Percentiles rank a stretch among this genome's conserved stretches.
Conservation (phyloP, 1,140 invertebrate species). For the Homalodisca vitripennis region DNA sequence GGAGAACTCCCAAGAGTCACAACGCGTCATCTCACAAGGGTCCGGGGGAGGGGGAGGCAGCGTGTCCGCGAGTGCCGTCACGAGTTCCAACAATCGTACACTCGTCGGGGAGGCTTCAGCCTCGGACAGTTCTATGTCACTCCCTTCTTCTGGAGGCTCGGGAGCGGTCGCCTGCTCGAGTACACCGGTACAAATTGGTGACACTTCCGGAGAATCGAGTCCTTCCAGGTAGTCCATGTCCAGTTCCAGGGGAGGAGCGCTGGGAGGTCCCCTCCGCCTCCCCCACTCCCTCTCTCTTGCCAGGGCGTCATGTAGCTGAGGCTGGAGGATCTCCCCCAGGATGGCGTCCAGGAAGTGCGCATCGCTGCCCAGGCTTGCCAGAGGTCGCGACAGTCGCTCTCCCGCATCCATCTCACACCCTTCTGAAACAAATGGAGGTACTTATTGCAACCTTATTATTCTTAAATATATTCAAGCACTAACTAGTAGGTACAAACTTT, state of each 20-base stretch:
- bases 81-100: slow-evolving; percentile 4
- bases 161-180: not conserved
- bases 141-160: not conserved
- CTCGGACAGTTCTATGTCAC: not conserved
- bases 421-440: not conserved
- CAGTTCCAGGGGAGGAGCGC: slow-evolving; percentile 4
- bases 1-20: slow-evolving; percentile 18
- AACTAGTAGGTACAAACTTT: too few species aligned
- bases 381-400: not conserved
- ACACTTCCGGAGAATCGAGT: not conserved
- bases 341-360: slow-evolving; percentile 32
- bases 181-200: not conserved
- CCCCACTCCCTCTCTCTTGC: not conserved
- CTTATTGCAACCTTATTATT: not conserved
- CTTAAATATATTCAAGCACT: too few species aligned
- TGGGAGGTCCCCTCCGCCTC: not conserved
- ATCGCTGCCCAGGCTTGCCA: slow-evolving; percentile 30
- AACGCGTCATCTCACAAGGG: slow-evolving; percentile 22
- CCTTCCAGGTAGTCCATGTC: not conserved
- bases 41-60: slow-evolving; percentile 10
- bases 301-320: not conserved
- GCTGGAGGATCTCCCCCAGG: slow-evolving; percentile 28
- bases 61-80: slow-evolving; percentile 4
- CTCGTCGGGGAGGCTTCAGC: slow-evolving; percentile 4
- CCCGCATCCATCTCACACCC: not conserved